Evolutionary conservation across 2,888 invertebrate genomes (phyloP), one percentile per base, ranked within the genome.

Genomic region (Margaritifera margaritifera): DNA sequence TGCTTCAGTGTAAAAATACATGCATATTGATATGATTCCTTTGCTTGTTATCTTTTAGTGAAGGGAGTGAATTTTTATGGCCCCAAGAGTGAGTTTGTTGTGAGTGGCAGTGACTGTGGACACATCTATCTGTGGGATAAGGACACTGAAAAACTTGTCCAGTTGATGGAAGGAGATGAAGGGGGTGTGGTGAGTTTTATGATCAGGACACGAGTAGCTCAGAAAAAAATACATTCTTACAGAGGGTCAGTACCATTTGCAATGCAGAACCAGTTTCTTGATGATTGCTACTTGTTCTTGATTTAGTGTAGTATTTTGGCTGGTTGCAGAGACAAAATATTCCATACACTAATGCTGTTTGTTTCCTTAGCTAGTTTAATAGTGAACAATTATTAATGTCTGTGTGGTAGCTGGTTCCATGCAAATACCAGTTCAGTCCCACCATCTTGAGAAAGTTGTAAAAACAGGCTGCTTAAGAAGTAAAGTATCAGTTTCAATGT

Each of bases 31-130:
- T 42, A 42, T 42, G 42, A 11, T 42, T 42, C 42, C 15, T 11
- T 42, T 42, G 42, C 15, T 50, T 54, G 8, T 68, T 8, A 61
- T 27, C 61, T 73, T 90, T 25, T 86, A 92, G 93, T 97, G 71
- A 98, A 98, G 90, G 96, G 96, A 0, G 96, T 98, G 0, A 94
- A 96, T 84, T 98, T 96, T 91, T 98, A 95, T 90, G 98, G 98
- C 0, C 95, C 96, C 0, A 93, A 93, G 80, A 96, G 96, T 78
- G 95, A 98, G 89, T 98, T 93, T 88, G 91, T 98, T 3, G 93
- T 98, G 18, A 97, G 97, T 58, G 98, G 98, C 1, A 97, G 96
- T 3, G 98, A 98, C 89, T 97, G 97, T 90, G 95, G 96, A 11
- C 93, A 97, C 87, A 93, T 93, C 91, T 88, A 93, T 84, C 93